These are phyloP conservation scores for Isaurus tuberculatus DNA, from an alignment of 92 coral and sea anemone genomes.

Conservation along the genomic window DNA sequence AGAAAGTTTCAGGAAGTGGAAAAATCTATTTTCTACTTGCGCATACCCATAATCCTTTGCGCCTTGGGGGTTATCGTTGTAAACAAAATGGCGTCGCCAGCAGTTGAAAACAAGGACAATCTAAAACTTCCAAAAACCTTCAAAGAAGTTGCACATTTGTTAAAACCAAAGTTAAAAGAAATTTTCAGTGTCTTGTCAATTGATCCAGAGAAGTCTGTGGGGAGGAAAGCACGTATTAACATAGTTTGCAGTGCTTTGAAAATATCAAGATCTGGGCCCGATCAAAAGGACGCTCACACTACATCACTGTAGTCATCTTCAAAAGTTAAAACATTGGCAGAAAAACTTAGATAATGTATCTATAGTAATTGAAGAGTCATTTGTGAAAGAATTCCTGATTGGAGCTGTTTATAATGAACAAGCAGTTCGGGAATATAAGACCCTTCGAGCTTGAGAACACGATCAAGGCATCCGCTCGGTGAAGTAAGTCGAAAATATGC, in stretches of 20 bases:
- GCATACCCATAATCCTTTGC: conserved; percentile 65
- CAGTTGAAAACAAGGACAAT: conserved; percentile 16
- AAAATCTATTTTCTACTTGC: conserved; percentile 38
- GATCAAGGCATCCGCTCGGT: conserved; percentile 61
- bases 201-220: conserved; percentile 56
- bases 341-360: conserved; percentile 48
- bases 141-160: conserved; percentile 46
- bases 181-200: conserved; percentile 45
- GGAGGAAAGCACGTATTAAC: conserved; percentile 60
- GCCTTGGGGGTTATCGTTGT: conserved; percentile 53
- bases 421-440: conserved; percentile 59
- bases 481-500: conserved; percentile 38
- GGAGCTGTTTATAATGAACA: conserved; percentile 60
- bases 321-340: conserved; percentile 55
- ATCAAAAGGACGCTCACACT: conserved; percentile 4
- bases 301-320: conserved; percentile 43
- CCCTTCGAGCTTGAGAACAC: conserved; percentile 65
- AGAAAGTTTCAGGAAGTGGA: too few species aligned
- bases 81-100: conserved; percentile 53
- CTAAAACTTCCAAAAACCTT: conserved; percentile 48
- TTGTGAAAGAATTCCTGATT: conserved; percentile 52
- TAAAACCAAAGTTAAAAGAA: conserved; percentile 57
- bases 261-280: conserved; percentile 41
- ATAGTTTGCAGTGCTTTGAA: conserved; percentile 53
- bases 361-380: conserved; percentile 55